A percentile compares a stretch with the other conserved stretches of the same genome.
Evolutionary conservation across 1,140 invertebrate species (phyloP).

Genomic region (Ylistrum balloti): DNA sequence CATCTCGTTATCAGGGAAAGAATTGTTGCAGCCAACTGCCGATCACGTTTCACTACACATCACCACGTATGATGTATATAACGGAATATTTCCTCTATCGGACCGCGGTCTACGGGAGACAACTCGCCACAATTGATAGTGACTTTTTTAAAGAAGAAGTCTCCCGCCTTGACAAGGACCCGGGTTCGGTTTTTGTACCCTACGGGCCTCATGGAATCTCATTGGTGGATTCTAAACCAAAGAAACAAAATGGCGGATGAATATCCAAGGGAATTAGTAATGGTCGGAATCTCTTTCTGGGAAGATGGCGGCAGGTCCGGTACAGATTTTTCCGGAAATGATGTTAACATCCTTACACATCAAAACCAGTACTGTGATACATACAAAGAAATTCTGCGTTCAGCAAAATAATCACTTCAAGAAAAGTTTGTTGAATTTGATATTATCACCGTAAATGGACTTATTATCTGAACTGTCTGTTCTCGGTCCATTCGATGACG

Average conservation of each 20-base stretch:
- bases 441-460: too few relatives aligned
- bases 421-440: too few relatives aligned
- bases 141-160: constrained; percentile 28
- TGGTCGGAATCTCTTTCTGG: too few relatives aligned
- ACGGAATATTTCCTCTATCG: constrained; percentile 64
- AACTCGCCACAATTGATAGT: neutral
- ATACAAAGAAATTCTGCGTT: too few relatives aligned
- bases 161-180: neutral
- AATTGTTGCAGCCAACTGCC: constrained; percentile 66
- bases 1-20: constrained; percentile 56
- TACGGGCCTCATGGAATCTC: neutral
- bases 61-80: constrained; percentile 58
- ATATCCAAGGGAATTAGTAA: too few relatives aligned
- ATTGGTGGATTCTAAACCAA: neutral
- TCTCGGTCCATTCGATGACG: too few relatives aligned
- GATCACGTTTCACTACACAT: constrained; percentile 64
- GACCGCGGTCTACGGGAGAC: constrained; percentile 57
- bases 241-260: constrained; percentile 3
- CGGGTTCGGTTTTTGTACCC: neutral
- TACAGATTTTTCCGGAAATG: too few relatives aligned
- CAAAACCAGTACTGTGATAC: too few relatives aligned
- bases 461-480: too few relatives aligned
- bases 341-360: too few relatives aligned
- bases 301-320: too few relatives aligned
- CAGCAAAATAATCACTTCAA: too few relatives aligned